Evolutionary conservation across 2,797 vertebrate genomes (phyloP), one percentile per base, ranked within the genome.

Genomic region (Hylomyscus alleni): DNA sequence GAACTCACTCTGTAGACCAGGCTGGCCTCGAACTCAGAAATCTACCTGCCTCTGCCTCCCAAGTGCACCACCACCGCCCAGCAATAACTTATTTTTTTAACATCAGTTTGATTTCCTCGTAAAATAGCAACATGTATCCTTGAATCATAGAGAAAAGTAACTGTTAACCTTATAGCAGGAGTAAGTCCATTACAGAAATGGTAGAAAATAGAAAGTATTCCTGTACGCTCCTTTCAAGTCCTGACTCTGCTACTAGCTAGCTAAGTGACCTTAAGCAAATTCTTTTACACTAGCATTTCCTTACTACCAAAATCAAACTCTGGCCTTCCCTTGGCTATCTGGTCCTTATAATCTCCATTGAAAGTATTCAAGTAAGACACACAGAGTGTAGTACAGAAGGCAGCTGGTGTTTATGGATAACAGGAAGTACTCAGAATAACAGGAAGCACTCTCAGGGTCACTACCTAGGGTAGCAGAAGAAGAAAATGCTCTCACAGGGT

Each of bases 131-230:
- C 60, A 65, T 73, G 10, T 29, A 73, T 91, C 76, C 62, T 90
- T 40, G 73, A 67, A 94, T 83, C 93, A 52, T 65, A 81, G 44
- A 85, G 54, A 85, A 97, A 91, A 84, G 13, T 34, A 85, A 91
- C 7, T 50, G 26, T 34, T 85, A 89, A 31, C 9, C 83, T 85
- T 91, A 85, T 85, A 85, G 52, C 14, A 93, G 11, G 6, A 95
- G 76, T 77, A 77, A 92, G 75, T 3, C 52, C 75, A 29, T 54
- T n/a, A 62, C 58, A 47, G 82, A 91, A 75, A 40, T 20, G 91
- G 31, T 50, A 37, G 76, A 26, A 76, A 93, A 83, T 10, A 52
- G 31, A 20, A 89, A 15, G 40, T n/a, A 84, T 88, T 76, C 50
- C 24, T 84, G 40, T 88, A 15, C 20, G 87, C 17, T 7, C 24